phyloP scores from a whole-genome alignment of 1,140 invertebrate genomes.

The Drosophila melanica region DNA sequence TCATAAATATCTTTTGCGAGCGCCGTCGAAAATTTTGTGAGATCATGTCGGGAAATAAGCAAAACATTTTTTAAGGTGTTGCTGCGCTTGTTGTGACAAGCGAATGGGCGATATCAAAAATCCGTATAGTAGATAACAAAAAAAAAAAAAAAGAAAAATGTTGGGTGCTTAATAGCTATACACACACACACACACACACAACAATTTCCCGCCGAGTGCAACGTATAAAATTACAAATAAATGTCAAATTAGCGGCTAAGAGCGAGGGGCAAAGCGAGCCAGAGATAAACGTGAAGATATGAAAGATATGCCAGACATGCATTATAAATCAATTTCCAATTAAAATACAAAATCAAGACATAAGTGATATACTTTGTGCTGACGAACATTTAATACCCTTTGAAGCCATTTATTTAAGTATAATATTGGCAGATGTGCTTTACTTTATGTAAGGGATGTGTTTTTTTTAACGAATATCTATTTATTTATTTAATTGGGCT shows the following conservation, averaged over 20 bases:
- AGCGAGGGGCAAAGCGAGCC: not conserved
- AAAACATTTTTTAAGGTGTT: constrained; percentile 71
- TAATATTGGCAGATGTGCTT: not conserved
- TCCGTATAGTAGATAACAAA: constrained; percentile 33
- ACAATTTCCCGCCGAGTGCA: constrained; percentile 31
- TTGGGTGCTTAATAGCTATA: constrained; percentile 17
- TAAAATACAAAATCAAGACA: constrained; percentile 16
- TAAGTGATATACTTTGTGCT: not conserved
- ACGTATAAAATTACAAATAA: constrained; percentile 46
- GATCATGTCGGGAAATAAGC: constrained; percentile 52
- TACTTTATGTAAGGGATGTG: not conserved
- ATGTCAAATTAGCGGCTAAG: constrained; percentile 57
- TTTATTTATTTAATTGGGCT: too few species aligned
- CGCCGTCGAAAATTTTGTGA: constrained; percentile 25
- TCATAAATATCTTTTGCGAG: constrained; percentile 61
- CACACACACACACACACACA: not conserved
- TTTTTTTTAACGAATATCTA: not conserved
- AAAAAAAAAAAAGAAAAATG: constrained; percentile 16
- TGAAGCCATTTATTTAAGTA: not conserved
- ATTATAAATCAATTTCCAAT: constrained; percentile 59
- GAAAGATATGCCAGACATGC: constrained; percentile 40
- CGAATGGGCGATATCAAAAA: constrained; percentile 44
- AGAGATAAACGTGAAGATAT: constrained; percentile 35
- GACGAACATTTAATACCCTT: not conserved
- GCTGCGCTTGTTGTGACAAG: constrained; percentile 62